Percentiles rank a stretch among this genome's conserved stretches.
Conservation (phyloP, 2,113 vertebrate genomes). For the Amphiprion percula region DNA sequence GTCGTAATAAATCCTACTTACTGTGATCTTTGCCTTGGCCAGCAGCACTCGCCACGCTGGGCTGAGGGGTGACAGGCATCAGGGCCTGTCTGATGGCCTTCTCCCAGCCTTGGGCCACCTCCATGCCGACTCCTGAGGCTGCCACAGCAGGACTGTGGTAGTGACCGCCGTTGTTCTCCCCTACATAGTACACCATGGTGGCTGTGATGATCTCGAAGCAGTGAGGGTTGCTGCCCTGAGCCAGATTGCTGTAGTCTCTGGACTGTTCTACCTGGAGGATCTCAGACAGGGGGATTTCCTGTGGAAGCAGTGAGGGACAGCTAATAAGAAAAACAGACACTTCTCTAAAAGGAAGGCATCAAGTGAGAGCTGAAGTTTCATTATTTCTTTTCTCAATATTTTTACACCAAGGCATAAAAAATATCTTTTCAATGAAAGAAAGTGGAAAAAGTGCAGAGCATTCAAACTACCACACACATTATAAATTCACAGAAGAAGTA, state of each 20-base stretch:
- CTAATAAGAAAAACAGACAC: not conserved
- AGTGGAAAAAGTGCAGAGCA: not conserved
- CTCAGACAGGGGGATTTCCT: constrained; percentile 99
- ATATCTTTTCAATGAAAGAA: not conserved
- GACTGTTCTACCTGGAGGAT: constrained; percentile 95
- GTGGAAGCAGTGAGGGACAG: constrained; percentile 68
- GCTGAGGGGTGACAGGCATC: constrained; percentile 98
- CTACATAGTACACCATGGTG: constrained; percentile 98
- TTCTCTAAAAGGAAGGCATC: not conserved
- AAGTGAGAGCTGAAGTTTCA: fast-evolving
- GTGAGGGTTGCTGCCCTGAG: constrained; percentile 95
- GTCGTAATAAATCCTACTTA: constrained; percentile 80
- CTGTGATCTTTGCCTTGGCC: constrained; percentile 97
- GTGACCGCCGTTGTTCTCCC: constrained; percentile 92
- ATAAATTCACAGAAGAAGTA: not conserved
- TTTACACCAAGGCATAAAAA: not conserved
- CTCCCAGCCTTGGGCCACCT: constrained; percentile 97
- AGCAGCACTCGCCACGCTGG: constrained; percentile 89
- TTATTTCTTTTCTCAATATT: not conserved
- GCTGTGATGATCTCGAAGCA: constrained; percentile 99
- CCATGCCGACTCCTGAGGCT: constrained; percentile 93
- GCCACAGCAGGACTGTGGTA: constrained; percentile 92
- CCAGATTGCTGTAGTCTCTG: constrained; percentile 88
- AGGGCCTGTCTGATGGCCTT: constrained; percentile 97
- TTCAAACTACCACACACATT: not conserved